These are phyloP conservation scores for Limenitis camilla DNA, from an alignment of 2,888 invertebrate genomes.

Conservation along the genomic window DNA sequence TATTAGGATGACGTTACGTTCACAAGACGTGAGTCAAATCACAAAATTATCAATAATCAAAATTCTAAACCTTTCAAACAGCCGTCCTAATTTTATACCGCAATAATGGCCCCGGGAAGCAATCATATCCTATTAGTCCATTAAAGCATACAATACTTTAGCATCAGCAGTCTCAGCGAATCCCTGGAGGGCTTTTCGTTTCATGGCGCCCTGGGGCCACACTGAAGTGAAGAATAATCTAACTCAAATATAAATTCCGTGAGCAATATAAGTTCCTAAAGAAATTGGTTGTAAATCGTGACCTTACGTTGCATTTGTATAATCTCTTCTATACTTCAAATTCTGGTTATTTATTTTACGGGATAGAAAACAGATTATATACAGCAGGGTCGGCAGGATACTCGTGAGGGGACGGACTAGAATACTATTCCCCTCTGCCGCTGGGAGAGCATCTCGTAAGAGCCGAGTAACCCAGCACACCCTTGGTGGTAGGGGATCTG, in stretches of 20 bases:
- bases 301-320: neutral
- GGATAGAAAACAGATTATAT: too few species aligned
- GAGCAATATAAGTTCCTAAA: neutral
- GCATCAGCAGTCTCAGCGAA: neutral
- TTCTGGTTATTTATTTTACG: too few species aligned
- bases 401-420: too few species aligned
- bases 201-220: conserved; percentile 47
- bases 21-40: too few species aligned
- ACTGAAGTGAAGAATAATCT: conserved; percentile 39
- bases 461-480: too few species aligned
- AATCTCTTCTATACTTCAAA: too few species aligned
- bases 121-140: conserved; percentile 23
- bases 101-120: conserved; percentile 12
- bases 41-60: neutral
- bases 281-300: neutral
- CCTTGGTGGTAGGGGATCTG: too few species aligned
- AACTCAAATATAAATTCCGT: neutral
- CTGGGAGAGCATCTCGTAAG: too few species aligned
- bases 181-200: conserved; percentile 33
- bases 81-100: conserved; percentile 13
- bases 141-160: conserved; percentile 14
- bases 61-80: conserved; percentile 24
- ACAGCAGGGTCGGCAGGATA: too few species aligned
- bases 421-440: too few species aligned
- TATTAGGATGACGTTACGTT: too few species aligned